Evolutionary conservation across 2,888 invertebrate species (phyloP), one percentile per base, ranked within the genome.

Genomic region (Lydus trimaculatus): DNA sequence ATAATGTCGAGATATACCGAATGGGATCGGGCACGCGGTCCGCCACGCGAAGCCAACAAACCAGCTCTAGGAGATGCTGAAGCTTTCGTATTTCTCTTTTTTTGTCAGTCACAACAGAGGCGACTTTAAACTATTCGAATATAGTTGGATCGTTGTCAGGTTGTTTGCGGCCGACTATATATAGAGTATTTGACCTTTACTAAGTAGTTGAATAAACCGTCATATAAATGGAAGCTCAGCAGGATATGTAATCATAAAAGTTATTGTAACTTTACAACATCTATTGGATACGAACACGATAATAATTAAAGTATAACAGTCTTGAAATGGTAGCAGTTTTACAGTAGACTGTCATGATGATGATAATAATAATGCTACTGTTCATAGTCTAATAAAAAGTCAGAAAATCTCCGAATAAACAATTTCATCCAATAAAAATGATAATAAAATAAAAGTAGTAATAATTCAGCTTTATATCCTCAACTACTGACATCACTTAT

Each of bases 21-120:
- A 15, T 15, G 8, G 20, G 11, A 11, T 48, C 48, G 48, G 48
- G 48, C 48, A 48, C 48, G 48, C 48, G 48, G 20, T 5, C 9
- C 48, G 48, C 48, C 48, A 48, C 48, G 48, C 48, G 48, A 48
- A 48, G 48, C n/a, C n/a, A n/a, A n/a, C n/a, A 20, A 48, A 17
- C 20, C 20, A n/a, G 11, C 8, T 11, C n/a, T n/a, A n/a, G n/a
- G n/a, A 4, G 3, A 17, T 1, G 15, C 36, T 36, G 36, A 7
- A 36, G 15, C 2, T 20, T 48, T 48, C 20, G 8, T 20, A 11
- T 20, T 48, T 48, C n/a, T n/a, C n/a, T n/a, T n/a, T n/a, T n/a
- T n/a, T n/a, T n/a, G n/a, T n/a, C n/a, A n/a, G n/a, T n/a, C n/a
- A n/a, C n/a, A n/a, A n/a, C n/a, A n/a, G n/a, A n/a, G n/a, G n/a